Conservation (phyloP, 2,888 invertebrate species). For the Callimorpha dominula region DNA sequence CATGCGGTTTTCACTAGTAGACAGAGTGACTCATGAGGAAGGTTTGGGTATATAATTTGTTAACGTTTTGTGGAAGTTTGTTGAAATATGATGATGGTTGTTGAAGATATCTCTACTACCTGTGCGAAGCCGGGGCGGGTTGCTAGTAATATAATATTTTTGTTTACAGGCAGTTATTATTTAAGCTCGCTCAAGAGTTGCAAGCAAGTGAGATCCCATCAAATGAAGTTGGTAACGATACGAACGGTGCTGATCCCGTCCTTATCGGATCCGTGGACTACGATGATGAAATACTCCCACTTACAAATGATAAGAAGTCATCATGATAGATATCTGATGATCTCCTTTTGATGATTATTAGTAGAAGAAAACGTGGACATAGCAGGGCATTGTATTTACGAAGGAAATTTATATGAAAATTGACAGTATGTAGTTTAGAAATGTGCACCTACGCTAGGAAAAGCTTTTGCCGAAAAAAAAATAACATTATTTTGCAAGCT, state of each 20-base stretch:
- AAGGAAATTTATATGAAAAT: background rate
- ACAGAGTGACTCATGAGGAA: no score
- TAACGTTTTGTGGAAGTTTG: no score
- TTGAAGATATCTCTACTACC: no score
- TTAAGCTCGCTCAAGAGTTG: slow-evolving; percentile 86
- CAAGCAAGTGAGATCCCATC: slow-evolving; percentile 71
- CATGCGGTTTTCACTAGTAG: no score
- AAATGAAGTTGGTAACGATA: slow-evolving; percentile 58
- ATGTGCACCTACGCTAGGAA: no score
- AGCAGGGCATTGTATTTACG: background rate
- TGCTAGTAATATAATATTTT: background rate
- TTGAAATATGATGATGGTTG: no score
- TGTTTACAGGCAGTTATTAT: slow-evolving; percentile 84
- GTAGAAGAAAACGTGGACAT: background rate
- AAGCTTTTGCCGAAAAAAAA: no score
- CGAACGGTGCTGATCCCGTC: slow-evolving; percentile 77
- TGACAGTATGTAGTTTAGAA: background rate
- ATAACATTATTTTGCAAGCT: no score
- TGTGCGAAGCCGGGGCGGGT: no score
- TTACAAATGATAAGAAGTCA: slow-evolving; percentile 68
- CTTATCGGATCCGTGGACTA: slow-evolving; percentile 67
- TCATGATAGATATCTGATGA: slow-evolving; percentile 36
- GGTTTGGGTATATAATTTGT: no score
- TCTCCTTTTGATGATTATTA: background rate
- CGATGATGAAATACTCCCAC: slow-evolving; percentile 77